These are phyloP conservation scores for Spodoptera littoralis DNA, from an alignment of 2,888 invertebrate species.

Conservation along the genomic window DNA sequence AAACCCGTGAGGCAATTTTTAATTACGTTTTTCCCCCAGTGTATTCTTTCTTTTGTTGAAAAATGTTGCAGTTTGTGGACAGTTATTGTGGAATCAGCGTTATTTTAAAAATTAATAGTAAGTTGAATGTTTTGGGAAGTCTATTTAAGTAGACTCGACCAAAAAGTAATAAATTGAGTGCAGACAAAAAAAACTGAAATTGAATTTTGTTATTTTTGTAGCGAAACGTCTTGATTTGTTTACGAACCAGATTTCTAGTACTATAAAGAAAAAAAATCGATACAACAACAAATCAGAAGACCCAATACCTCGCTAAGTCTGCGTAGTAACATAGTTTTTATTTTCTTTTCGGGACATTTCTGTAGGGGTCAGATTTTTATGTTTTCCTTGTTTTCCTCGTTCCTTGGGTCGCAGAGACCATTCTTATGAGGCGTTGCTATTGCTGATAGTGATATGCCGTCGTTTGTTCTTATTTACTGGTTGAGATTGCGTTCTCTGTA, in stretches of 20 bases:
- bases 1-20: slow-evolving; percentile 13
- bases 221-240: too few relatives aligned
- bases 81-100: too few relatives aligned
- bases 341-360: slow-evolving; percentile 46
- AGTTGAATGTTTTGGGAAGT: too few relatives aligned
- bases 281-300: slow-evolving; percentile 39
- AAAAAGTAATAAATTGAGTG: too few relatives aligned
- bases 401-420: slow-evolving; percentile 42
- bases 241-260: not conserved
- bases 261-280: slow-evolving; percentile 18
- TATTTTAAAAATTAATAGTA: too few relatives aligned
- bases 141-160: too few relatives aligned
- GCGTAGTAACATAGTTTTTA: slow-evolving; percentile 56
- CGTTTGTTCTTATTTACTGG: slow-evolving; percentile 56
- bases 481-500: slow-evolving; percentile 36
- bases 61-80: too few relatives aligned
- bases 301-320: slow-evolving; percentile 40
- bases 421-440: slow-evolving; percentile 54
- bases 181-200: too few relatives aligned
- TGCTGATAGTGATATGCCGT: slow-evolving; percentile 55
- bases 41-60: slow-evolving; percentile 1
- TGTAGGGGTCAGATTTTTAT: slow-evolving; percentile 55
- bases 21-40: slow-evolving; percentile 10
- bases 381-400: slow-evolving; percentile 48
- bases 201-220: too few relatives aligned